phyloP scores from a whole-genome alignment of 1,140 invertebrate species.

The Cherax destructor region DNA sequence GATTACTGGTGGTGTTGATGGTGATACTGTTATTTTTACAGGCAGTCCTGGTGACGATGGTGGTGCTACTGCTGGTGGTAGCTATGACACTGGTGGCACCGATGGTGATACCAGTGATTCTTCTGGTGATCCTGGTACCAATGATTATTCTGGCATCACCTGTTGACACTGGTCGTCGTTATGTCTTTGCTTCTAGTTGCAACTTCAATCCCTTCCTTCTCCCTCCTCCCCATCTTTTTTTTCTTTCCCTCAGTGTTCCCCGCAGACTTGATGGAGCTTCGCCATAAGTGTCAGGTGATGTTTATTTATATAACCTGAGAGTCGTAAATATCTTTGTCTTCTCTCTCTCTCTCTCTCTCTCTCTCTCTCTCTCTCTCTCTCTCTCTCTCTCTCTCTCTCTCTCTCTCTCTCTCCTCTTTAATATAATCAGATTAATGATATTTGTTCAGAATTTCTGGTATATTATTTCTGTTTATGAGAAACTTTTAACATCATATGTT shows the following conservation, averaged over 20 bases:
- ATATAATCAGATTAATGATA: too few species aligned
- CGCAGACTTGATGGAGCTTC: not conserved
- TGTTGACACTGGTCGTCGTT: not conserved
- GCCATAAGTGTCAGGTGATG: conserved; percentile 18
- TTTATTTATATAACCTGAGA: conserved; percentile 35
- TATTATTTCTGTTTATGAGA: too few species aligned
- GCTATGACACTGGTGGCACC: not conserved
- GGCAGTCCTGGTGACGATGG: too few species aligned
- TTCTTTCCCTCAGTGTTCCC: not conserved
- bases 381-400: not conserved
- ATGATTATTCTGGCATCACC: not conserved
- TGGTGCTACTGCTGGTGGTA: not conserved
- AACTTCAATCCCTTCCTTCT: not conserved
- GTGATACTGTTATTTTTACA: too few species aligned
- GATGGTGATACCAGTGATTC: not conserved
- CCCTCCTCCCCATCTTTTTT: not conserved
- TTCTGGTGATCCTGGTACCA: not conserved
- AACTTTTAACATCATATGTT: too few species aligned
- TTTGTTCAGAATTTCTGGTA: too few species aligned
- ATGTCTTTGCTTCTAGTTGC: not conserved
- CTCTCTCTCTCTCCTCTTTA: not conserved
- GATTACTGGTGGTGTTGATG: not conserved
- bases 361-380: not conserved
- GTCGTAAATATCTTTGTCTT: not conserved
- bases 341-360: not conserved